A percentile compares a stretch with the other conserved stretches of the same genome.
phyloP scores from a whole-genome alignment of 2,797 vertebrate species.

The Typhlichthys subterraneus region DNA sequence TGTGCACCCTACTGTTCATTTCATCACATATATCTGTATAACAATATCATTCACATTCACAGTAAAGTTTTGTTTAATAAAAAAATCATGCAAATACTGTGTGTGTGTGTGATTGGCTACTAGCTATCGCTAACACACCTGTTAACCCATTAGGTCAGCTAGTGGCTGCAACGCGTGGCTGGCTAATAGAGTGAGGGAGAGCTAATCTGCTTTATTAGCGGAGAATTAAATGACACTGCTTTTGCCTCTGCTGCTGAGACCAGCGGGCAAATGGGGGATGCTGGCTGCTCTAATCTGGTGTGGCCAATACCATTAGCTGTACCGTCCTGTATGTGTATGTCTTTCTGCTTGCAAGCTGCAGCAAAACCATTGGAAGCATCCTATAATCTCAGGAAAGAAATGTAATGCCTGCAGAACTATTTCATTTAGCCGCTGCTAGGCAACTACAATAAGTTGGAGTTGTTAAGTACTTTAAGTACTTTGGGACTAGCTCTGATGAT shows the following conservation, averaged over 20 bases:
- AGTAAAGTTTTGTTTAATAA: background rate
- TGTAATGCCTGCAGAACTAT: background rate
- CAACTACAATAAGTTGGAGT: background rate
- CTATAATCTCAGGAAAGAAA: conserved; percentile 1
- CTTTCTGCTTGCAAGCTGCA: conserved; percentile 26
- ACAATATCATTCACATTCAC: too few species aligned
- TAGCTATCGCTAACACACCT: conserved; percentile 29
- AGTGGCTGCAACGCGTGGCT: conserved; percentile 3
- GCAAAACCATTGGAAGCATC: conserved; percentile 1
- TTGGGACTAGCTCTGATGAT: background rate
- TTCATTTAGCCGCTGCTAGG: background rate
- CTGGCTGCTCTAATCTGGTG: conserved; percentile 29
- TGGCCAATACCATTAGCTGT: conserved; percentile 30
- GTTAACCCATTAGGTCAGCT: conserved; percentile 16
- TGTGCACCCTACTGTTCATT: too few species aligned
- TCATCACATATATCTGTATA: too few species aligned
- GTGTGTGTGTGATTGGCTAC: conserved; percentile 14
- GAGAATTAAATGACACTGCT: conserved; percentile 32
- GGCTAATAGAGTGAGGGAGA: conserved; percentile 9
- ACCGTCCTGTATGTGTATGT: conserved; percentile 10
- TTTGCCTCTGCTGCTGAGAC: conserved; percentile 21
- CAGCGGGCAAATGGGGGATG: conserved; percentile 9
- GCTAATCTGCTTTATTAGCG: conserved; percentile 39
- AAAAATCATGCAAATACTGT: conserved; percentile 9
- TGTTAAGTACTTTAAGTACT: background rate